phyloP scores from a whole-genome alignment of 1,140 invertebrate genomes.

The Tetraneura akinire region DNA sequence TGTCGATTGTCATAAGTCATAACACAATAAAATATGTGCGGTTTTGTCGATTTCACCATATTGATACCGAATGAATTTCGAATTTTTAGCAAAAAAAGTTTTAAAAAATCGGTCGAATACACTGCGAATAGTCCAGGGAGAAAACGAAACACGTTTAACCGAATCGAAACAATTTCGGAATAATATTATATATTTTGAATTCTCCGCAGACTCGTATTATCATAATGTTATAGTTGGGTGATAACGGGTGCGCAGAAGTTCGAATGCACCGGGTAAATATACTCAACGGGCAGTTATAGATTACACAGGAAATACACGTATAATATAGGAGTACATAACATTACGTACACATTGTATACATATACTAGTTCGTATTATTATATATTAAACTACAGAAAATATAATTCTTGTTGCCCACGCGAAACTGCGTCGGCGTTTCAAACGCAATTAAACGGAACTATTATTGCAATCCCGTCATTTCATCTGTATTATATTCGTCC shows the following conservation, averaged over 20 bases:
- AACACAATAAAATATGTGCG: too few relatives aligned
- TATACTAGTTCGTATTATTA: not conserved
- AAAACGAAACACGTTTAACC: not conserved
- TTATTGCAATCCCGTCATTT: not conserved
- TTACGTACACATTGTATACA: not conserved
- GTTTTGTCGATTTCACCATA: too few relatives aligned
- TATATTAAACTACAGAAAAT: not conserved
- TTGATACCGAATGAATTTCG: too few relatives aligned
- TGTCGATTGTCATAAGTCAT: too few relatives aligned
- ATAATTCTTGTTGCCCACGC: not conserved
- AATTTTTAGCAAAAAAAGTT: too few relatives aligned
- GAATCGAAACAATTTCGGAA: not conserved
- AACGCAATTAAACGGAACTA: conserved; percentile 28
- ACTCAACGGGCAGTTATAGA: not conserved
- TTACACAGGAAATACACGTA: not conserved
- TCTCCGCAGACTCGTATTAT: not conserved
- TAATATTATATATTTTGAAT: too few relatives aligned
- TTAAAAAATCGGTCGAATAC: too few relatives aligned
- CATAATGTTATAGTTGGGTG: not conserved
- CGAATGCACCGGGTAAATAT: not conserved
- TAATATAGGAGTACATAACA: not conserved
- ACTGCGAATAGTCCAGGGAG: not conserved
- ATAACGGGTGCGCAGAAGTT: not conserved
- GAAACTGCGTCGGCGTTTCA: conserved; percentile 19
- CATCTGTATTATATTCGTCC: not conserved